These are phyloP conservation scores for Vandiemenella viatica DNA, from an alignment of 2,888 invertebrate species.

Conservation along the genomic window DNA sequence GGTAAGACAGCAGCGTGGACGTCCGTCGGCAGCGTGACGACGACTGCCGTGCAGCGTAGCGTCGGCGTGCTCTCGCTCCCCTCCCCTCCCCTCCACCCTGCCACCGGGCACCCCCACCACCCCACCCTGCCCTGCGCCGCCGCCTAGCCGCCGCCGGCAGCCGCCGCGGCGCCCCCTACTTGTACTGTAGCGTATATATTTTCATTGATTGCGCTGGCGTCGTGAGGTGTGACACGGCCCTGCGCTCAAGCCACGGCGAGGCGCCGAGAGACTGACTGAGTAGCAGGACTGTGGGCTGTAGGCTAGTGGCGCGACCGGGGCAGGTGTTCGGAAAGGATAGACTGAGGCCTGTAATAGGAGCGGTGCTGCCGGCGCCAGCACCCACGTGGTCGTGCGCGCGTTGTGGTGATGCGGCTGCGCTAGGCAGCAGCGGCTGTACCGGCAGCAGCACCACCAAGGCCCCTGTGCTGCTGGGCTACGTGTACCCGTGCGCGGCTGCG, in stretches of 20 bases:
- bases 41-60: too few species aligned
- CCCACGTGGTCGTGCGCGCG: conserved; percentile 22
- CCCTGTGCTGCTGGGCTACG: conserved; percentile 1
- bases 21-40: too few species aligned
- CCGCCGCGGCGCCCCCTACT: neutral
- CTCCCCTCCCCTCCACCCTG: neutral
- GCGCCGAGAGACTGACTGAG: neutral
- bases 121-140: neutral
- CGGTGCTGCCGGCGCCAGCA: neutral
- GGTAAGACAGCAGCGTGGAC: too few species aligned
- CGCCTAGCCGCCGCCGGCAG: neutral
- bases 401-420: conserved; percentile 30
- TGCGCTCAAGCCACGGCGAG: too few species aligned
- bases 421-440: neutral
- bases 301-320: neutral
- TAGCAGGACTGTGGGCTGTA: neutral
- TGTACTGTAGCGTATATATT: conserved; percentile 12
- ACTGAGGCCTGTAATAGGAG: neutral
- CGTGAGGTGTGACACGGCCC: conserved; percentile 7
- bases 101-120: neutral
- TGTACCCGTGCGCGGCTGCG: conserved; percentile 5
- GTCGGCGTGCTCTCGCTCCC: neutral
- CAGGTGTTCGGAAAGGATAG: neutral
- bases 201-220: conserved; percentile 18
- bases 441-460: conserved; percentile 12